Evolutionary conservation across 2,113 vertebrate genomes (phyloP), one percentile per base, ranked within the genome.

Genomic region (Crotalus tigris): DNA sequence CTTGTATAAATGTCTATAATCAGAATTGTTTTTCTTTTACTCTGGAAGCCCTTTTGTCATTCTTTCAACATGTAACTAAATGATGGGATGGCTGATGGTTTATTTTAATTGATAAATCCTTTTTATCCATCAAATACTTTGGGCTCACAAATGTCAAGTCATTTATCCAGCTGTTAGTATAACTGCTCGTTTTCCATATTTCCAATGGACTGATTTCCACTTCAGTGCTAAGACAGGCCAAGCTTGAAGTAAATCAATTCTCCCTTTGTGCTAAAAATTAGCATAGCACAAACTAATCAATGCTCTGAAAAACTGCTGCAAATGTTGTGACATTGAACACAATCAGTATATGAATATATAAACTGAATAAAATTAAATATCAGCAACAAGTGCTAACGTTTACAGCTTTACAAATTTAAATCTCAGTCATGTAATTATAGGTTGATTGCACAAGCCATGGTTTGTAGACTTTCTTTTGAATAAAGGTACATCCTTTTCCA

Each of bases 181-280:
- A 97, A 97, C 96, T 96, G 95, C 95, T 97, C 97, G 96, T 97
- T 97, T 97, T 97, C 97, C 95, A 97, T 97, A 97, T 97, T 97
- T 97, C 97, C 96, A 95, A 95, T 97, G 96, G 95, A 97, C 97
- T 96, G 96, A 96, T 97, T 98, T 98, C 96, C 97, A 97, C 97
- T 97, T 97, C 98, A 97, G 97, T 98, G 97, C 97, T 98, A 98
- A 98, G 97, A 97, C 96, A 97, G 96, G 97, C 97, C 97, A 98
- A 97, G 97, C 96, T 96, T 97, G 97, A 98, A 98, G 97, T 97
- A 96, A 98, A 97, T 98, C 97, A 97, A 97, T 96, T 97, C 96
- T 95, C 92, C 95, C 93, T 89, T 95, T 96, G 94, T 96, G 95
- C 95, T 97, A 97, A 97, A 96, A 97, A 96, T 97, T 96, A 97